phyloP scores from a whole-genome alignment of 1,140 invertebrate genomes.

The Drosophila hydei region DNA sequence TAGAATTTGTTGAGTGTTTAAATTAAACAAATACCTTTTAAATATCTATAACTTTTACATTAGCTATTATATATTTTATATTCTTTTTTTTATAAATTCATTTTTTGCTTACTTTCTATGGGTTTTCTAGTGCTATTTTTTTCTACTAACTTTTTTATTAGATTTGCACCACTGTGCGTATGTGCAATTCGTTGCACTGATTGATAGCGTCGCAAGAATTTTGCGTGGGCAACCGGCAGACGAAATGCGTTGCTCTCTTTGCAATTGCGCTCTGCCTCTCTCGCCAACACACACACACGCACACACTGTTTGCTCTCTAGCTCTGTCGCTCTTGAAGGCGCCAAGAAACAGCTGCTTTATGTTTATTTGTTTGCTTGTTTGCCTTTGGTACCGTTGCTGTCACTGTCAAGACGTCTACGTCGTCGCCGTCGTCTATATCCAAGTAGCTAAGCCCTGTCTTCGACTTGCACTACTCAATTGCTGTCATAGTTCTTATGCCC shows the following conservation, averaged over 20 bases:
- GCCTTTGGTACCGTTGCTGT: conserved; percentile 33
- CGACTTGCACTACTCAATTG: conserved; percentile 44
- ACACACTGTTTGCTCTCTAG: not conserved
- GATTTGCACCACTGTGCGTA: conserved; percentile 24
- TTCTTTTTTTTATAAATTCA: not conserved
- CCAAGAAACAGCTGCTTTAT: conserved; percentile 74
- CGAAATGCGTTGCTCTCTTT: conserved; percentile 30
- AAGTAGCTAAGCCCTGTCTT: conserved; percentile 41
- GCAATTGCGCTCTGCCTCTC: not conserved
- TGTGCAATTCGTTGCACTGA: conserved; percentile 41
- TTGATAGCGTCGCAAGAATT: conserved; percentile 32
- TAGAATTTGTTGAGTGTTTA: not conserved
- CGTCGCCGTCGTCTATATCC: conserved; percentile 18
- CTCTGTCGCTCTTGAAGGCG: conserved; percentile 33
- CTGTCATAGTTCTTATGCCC: conserved; percentile 49
- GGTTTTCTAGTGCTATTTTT: not conserved
- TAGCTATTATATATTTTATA: too few species aligned
- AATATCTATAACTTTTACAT: too few species aligned
- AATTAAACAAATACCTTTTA: too few species aligned
- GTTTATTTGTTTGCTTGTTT: conserved; percentile 81
- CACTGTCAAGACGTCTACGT: conserved; percentile 25
- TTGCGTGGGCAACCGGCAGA: conserved; percentile 57
- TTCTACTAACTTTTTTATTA: not conserved
- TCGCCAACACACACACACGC: not conserved
- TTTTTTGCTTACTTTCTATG: not conserved